Evolutionary conservation across 2,113 vertebrate genomes (phyloP).

Genomic region (Gopherus evgoodei): DNA sequence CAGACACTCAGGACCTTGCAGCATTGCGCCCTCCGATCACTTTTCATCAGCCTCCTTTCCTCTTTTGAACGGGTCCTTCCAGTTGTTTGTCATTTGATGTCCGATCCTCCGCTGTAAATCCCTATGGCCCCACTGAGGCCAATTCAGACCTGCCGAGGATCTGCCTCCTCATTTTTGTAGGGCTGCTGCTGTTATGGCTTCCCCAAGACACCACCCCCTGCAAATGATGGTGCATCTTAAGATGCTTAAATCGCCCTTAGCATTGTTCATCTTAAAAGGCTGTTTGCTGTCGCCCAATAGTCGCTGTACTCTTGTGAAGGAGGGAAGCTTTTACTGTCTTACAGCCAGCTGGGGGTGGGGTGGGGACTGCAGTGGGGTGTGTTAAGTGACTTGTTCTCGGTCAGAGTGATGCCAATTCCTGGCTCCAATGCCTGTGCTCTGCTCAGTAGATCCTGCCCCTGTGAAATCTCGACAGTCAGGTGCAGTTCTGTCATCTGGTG

Average conservation of each 20-base stretch:
- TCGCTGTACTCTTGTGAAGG: neutral
- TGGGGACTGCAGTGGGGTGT: neutral
- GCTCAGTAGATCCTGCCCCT: neutral
- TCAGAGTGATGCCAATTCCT: neutral
- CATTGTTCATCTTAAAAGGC: neutral
- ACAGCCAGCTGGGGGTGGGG: neutral
- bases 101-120: neutral
- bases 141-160: neutral
- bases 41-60: constrained; percentile 21
- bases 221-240: neutral
- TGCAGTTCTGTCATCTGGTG: neutral
- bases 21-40: accelerated
- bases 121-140: neutral
- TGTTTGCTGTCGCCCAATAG: neutral
- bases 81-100: neutral
- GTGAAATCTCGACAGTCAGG: neutral
- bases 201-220: neutral
- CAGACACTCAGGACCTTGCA: neutral
- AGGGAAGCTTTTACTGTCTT: neutral
- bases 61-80: neutral
- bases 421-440: neutral
- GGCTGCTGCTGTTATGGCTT: neutral
- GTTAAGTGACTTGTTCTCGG: neutral
- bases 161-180: neutral
- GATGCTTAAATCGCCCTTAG: neutral